Evolutionary conservation across 2,888 invertebrate species (phyloP), one percentile per base, ranked within the genome.

Genomic region (Cerastis rubricosa): DNA sequence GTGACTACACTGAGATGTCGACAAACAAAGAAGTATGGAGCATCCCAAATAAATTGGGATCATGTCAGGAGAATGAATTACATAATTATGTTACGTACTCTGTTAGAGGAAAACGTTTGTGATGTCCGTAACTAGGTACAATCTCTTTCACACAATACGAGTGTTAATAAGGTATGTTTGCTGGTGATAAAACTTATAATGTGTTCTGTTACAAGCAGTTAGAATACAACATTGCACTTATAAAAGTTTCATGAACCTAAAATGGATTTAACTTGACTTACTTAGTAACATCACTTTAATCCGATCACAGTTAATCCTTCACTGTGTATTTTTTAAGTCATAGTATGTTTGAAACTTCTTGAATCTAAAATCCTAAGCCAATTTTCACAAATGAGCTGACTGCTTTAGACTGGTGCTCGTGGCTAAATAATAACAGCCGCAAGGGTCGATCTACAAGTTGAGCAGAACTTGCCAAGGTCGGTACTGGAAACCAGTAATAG

Each of bases 181-280:
- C 12, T 25, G n/a, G n/a, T 12, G n/a, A n/a, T 22, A 51, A 51
- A 22, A 51, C 51, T 49, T 49, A 51, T 22, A 17, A 9, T 8
- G 54, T 54, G 5, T 25, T 54, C 6, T 54, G 54, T 54, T 54
- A 54, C 5, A 25, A 14, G 5, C n/a, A 5, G n/a, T 12, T n/a
- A 54, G 11, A 47, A n/a, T n/a, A n/a, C n/a, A n/a, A n/a, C n/a
- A n/a, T n/a, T n/a, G n/a, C n/a, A n/a, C n/a, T n/a, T n/a, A n/a
- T 6, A 14, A 14, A 6, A 54, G n/a, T 57, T 57, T 14, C 25
- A 14, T 25, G 5, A 25, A 57, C 25, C 14, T 25, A 25, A 25
- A 25, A 57, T 57, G 57, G 57, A 57, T 54, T 54, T 54, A n/a
- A n/a, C 12, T n/a, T n/a, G n/a, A 54, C 54, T n/a, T 54, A 54